These are phyloP conservation scores for Dryobotodes eremita DNA, from an alignment of 2,888 invertebrate species.

Conservation along the genomic window DNA sequence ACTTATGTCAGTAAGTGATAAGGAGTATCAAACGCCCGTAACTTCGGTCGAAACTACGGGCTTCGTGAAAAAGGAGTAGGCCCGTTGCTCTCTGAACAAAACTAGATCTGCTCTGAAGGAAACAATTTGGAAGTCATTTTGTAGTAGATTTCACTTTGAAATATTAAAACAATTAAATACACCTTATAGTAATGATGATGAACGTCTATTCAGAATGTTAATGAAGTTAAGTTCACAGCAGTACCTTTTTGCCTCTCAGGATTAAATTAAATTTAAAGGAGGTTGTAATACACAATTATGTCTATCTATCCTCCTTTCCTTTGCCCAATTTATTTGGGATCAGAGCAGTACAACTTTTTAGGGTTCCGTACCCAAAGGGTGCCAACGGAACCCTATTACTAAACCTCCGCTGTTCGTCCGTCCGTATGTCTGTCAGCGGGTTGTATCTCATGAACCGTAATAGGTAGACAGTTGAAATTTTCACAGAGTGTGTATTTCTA, in stretches of 20 bases:
- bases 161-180: conserved; percentile 49
- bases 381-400: too few species aligned
- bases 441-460: too few species aligned
- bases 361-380: too few species aligned
- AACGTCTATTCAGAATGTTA: conserved; percentile 23
- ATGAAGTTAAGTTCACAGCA: conserved; percentile 19
- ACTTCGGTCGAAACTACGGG: too few species aligned
- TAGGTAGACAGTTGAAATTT: too few species aligned
- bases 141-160: conserved; percentile 54
- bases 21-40: too few species aligned
- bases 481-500: too few species aligned
- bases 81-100: conserved; percentile 46
- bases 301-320: background rate
- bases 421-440: too few species aligned
- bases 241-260: conserved; percentile 10
- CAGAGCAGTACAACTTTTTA: background rate
- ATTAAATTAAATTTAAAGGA: conserved; percentile 5
- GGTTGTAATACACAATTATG: background rate
- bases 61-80: too few species aligned
- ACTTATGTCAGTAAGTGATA: too few species aligned
- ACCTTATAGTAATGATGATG: conserved; percentile 24
- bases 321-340: background rate
- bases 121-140: conserved; percentile 56
- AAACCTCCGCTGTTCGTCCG: too few species aligned
- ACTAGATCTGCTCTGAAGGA: conserved; percentile 55